These are phyloP conservation scores for Malaclemys terrapin DNA, from an alignment of 2,113 vertebrate genomes.

Conservation along the genomic window DNA sequence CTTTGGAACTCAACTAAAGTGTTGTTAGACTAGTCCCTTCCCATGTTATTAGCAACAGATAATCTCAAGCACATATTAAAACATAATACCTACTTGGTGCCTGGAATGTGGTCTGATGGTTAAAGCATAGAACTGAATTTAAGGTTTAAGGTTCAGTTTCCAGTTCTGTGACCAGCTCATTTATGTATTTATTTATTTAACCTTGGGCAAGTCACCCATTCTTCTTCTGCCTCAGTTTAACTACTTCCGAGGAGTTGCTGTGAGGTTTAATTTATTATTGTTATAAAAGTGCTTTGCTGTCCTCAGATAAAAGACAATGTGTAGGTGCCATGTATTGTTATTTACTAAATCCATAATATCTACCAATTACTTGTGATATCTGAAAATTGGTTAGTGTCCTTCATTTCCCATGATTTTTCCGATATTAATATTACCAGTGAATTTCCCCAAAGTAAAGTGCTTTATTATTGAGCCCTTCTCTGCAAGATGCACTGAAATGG, in stretches of 20 bases:
- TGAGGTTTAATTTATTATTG: not conserved
- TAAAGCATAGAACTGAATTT: not conserved
- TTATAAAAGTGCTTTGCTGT: fast-evolving
- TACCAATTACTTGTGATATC: not conserved
- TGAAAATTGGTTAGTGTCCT: not conserved
- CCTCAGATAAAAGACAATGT: not conserved
- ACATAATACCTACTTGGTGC: not conserved
- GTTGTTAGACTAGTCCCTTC: not conserved
- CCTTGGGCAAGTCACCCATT: not conserved
- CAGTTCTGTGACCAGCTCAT: not conserved
- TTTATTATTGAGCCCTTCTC: not conserved
- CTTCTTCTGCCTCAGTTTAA: not conserved
- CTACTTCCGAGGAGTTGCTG: not conserved
- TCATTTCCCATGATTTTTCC: not conserved
- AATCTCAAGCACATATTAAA: not conserved
- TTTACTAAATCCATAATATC: not conserved
- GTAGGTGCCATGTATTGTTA: not conserved
- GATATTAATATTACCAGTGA: not conserved
- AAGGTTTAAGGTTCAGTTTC: not conserved
- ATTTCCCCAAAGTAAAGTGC: not conserved
- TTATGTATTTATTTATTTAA: not conserved
- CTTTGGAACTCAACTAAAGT: not conserved
- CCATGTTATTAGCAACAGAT: not conserved
- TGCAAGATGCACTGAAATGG: not conserved
- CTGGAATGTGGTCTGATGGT: not conserved